Evolutionary conservation across 1,140 invertebrate species (phyloP).

Genomic region (Pogonomyrmex barbatus): DNA sequence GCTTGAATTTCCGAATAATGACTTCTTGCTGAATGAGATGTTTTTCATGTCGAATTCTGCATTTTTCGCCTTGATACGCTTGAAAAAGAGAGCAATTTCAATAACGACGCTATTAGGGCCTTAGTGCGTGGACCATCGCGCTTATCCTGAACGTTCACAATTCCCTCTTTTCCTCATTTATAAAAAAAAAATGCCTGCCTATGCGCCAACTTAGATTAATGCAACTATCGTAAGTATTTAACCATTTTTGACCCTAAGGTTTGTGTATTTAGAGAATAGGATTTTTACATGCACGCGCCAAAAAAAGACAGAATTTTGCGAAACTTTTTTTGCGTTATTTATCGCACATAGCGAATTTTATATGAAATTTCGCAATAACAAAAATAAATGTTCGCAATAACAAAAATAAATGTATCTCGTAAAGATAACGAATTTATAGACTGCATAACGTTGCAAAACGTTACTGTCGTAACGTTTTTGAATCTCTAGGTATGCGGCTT

Average conservation of each 20-base stretch:
- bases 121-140: constrained; percentile 46
- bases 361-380: background rate
- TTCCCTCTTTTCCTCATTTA: background rate
- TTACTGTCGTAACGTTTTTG: background rate
- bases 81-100: background rate
- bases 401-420: background rate
- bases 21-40: background rate
- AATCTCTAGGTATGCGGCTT: background rate
- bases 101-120: constrained; percentile 36
- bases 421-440: background rate
- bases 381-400: background rate
- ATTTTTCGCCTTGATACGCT: background rate
- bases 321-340: background rate
- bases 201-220: constrained; percentile 65
- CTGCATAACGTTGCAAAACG: background rate
- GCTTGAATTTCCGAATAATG: background rate
- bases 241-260: constrained; percentile 49
- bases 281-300: constrained; percentile 49
- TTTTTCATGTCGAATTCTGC: background rate
- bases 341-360: background rate
- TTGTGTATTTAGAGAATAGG: constrained; percentile 70
- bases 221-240: constrained; percentile 44
- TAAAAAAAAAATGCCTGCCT: constrained; percentile 48
- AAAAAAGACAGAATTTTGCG: constrained; percentile 17
- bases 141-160: background rate